phyloP scores from a whole-genome alignment of 1,140 invertebrate species.

The Lepidurus couesii region DNA sequence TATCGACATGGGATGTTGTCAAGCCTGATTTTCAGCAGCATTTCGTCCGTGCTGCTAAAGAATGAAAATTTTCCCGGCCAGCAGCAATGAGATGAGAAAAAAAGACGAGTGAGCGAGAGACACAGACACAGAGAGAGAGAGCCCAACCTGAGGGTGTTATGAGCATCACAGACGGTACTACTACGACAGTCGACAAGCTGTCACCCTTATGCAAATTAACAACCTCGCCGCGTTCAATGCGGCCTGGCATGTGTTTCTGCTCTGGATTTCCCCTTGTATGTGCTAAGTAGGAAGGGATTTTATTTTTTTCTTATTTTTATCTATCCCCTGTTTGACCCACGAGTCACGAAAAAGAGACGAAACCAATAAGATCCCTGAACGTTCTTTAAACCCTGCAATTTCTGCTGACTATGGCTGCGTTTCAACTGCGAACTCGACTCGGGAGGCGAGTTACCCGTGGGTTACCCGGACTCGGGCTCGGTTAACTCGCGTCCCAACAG shows the following conservation, averaged over 20 bases:
- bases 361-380: not conserved
- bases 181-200: conserved; percentile 13
- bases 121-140: no score
- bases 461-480: no score
- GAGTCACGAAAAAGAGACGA: not conserved
- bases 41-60: not conserved
- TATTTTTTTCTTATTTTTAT: not conserved
- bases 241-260: not conserved
- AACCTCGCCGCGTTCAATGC: not conserved
- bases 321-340: not conserved
- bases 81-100: conserved; percentile 1
- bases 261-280: not conserved
- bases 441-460: no score
- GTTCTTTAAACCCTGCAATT: no score
- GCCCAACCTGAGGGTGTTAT: not conserved
- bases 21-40: not conserved
- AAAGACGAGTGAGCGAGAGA: not conserved
- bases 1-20: not conserved
- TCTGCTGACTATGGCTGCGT: no score
- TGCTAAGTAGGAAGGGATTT: not conserved
- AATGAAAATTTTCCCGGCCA: not conserved
- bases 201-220: conserved; percentile 15
- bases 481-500: no score
- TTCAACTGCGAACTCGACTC: no score
- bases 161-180: conserved; percentile 7